Base-by-base conservation (phyloP, 2,888 invertebrate genomes). In the Habrosyne pyritoides region DNA sequence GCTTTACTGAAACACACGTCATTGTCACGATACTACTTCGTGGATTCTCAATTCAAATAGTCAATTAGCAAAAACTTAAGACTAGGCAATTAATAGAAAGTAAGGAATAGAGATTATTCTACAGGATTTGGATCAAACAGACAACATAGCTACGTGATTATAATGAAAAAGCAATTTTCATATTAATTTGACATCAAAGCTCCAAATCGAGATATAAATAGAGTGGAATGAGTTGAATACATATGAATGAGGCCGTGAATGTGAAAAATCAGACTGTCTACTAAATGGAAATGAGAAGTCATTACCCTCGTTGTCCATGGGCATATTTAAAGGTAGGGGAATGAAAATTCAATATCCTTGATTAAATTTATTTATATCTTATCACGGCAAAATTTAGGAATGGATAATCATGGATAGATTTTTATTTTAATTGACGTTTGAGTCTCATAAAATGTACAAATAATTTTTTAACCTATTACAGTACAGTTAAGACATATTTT, bases 81-180 rank as follows among this genome's bases (percentile, higher is more conserved):
- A 3, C 28, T 7, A 28, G 10, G 28, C 28, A 6, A 28, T 28
- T 28, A 28, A 28, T 28, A 7, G 4, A 12, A 2, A 12, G 33
- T 33, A 12, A 33, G 4, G n/a, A 33, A 33, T 33, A 1, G 8
- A 42, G 18, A 42, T 24, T 24, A 24, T 24, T 24, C 2, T 18
- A 18, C 42, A 42, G 18, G 42, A 42, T 18, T 42, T 36, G 14
- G 18, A 42, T 42, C 42, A 42, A 42, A 18, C 18, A 18, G 14
- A 18, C n/a, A 24, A 42, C 18, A 42, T 18, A 18, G 18, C 18
- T 14, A n/a, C 42, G 42, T 42, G 42, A 42, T 42, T 42, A 42
- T 42, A 42, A 42, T 42, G 42, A 42, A 42, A 42, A 42, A 42
- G 42, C 42, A 18, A 42, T 42, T 8, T 42, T 42, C 42, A 18